Conservation (phyloP, 2,797 vertebrate genomes). For the Pipistrellus pygmaeus region DNA sequence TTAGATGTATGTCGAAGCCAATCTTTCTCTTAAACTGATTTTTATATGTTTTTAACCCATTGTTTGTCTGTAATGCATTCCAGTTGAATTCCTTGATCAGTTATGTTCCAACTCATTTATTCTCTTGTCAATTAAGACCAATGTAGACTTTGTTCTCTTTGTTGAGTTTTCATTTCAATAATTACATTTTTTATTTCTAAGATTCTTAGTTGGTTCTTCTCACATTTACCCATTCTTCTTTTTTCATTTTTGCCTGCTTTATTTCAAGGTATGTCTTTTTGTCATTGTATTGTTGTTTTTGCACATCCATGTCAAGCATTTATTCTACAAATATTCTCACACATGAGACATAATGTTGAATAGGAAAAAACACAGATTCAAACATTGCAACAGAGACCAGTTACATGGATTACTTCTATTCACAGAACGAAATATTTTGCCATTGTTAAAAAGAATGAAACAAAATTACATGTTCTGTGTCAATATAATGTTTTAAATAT, state of each 20-base stretch:
- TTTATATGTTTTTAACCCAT: neutral
- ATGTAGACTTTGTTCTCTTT: neutral
- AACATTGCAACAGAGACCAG: too few relatives aligned
- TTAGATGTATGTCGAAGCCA: neutral
- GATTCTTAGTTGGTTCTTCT: neutral
- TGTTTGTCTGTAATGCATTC: neutral
- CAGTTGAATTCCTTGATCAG: neutral
- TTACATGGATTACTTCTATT: too few relatives aligned
- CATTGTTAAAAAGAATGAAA: too few relatives aligned
- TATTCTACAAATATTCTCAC: too few relatives aligned
- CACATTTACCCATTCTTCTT: neutral
- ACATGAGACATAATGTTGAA: too few relatives aligned
- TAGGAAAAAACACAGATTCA: too few relatives aligned
- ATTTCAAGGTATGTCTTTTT: neutral
- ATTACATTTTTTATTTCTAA: neutral
- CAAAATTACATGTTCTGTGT: too few relatives aligned
- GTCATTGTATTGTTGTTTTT: too few relatives aligned
- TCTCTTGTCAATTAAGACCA: neutral
- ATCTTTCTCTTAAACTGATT: neutral
- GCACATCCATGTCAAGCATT: too few relatives aligned
- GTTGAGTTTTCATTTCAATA: conserved; percentile 11
- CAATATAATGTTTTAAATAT: neutral
- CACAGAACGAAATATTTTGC: too few relatives aligned
- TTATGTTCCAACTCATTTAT: neutral
- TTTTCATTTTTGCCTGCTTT: neutral